phyloP scores from a whole-genome alignment of 2,113 vertebrate species.

The Alces alces region DNA sequence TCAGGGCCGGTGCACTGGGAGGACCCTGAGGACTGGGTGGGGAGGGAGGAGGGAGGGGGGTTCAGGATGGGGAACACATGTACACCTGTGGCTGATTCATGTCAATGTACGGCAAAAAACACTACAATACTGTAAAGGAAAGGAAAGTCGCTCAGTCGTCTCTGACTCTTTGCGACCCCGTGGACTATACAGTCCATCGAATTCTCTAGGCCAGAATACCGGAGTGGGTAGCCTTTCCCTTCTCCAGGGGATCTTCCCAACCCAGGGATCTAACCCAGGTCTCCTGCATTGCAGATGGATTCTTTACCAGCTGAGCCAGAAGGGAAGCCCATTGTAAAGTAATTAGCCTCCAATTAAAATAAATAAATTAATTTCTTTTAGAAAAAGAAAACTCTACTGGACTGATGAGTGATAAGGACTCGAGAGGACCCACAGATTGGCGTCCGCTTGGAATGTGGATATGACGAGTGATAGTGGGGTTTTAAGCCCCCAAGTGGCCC shows the following conservation, averaged over 20 bases:
- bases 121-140: background rate
- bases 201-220: background rate
- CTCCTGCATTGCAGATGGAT: background rate
- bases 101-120: background rate
- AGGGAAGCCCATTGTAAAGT: background rate
- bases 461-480: fast-evolving
- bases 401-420: fast-evolving
- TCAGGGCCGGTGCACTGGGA: background rate
- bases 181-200: background rate
- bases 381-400: background rate
- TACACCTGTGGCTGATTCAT: background rate
- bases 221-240: background rate
- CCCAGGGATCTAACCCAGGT: background rate
- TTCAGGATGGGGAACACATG: background rate
- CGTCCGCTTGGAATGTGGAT: fast-evolving
- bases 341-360: background rate
- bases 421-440: fast-evolving
- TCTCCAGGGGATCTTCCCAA: background rate
- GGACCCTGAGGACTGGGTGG: background rate
- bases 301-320: background rate
- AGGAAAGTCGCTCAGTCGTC: background rate
- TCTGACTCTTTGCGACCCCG: fast-evolving
- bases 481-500: fast-evolving
- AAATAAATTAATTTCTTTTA: background rate
- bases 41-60: background rate